phyloP scores from a whole-genome alignment of 2,113 vertebrate species.

The Labeo rohita region DNA sequence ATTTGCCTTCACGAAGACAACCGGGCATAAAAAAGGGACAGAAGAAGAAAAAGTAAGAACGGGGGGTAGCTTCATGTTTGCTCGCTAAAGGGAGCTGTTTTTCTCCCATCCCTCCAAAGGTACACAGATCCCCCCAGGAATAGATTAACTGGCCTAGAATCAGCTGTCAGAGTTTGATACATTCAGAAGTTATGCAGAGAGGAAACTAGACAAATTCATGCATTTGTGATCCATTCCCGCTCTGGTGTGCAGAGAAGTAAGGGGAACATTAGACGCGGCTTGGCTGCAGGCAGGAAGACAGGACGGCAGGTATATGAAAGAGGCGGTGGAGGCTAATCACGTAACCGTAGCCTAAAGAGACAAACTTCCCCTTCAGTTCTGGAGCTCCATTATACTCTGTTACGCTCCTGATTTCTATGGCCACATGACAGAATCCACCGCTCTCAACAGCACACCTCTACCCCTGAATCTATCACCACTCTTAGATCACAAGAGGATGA shows the following conservation, averaged over 20 bases:
- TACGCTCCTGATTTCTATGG: conserved; percentile 35
- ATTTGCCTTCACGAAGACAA: conserved; percentile 74
- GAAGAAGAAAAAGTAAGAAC: conserved; percentile 55
- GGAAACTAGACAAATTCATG: conserved; percentile 77
- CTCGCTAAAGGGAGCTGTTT: conserved; percentile 65
- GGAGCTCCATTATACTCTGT: conserved; percentile 34
- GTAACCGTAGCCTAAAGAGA: conserved; percentile 44
- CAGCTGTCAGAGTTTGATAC: conserved; percentile 79
- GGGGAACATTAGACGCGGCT: conserved; percentile 48
- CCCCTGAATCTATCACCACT: background rate
- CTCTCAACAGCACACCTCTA: conserved; percentile 7
- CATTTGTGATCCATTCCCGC: conserved; percentile 68
- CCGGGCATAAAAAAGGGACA: conserved; percentile 57
- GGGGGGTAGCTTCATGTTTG: conserved; percentile 61
- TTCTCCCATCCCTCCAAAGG: conserved; percentile 65
- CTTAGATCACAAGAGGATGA: background rate
- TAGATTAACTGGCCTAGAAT: conserved; percentile 77
- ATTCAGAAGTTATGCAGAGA: conserved; percentile 78
- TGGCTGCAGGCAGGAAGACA: conserved; percentile 47
- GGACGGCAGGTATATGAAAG: conserved; percentile 41
- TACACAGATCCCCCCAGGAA: conserved; percentile 74
- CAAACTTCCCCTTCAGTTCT: conserved; percentile 24
- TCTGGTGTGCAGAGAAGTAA: conserved; percentile 43
- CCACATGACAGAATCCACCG: conserved; percentile 20
- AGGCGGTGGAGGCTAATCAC: conserved; percentile 24